These are phyloP conservation scores for Peromyscus eremicus DNA, from an alignment of 2,797 vertebrate genomes.

Conservation along the genomic window DNA sequence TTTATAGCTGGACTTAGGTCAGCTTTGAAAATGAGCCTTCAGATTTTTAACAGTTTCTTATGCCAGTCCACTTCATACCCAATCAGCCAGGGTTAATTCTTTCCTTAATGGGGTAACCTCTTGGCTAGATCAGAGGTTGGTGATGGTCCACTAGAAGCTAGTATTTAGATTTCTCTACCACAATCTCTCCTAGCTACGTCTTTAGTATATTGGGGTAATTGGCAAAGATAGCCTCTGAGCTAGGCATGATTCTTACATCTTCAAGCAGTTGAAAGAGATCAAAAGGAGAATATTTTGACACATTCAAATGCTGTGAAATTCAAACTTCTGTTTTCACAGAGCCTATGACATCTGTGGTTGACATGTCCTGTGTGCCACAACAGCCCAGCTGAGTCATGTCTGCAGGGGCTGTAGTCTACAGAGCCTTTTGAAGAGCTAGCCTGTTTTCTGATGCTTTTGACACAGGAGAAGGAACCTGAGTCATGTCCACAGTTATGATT, in stretches of 20 bases:
- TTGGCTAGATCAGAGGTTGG: not conserved
- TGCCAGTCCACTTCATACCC: not conserved
- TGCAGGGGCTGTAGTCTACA: fast-evolving
- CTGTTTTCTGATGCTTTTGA: not conserved
- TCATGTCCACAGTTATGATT: not conserved
- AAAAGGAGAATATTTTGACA: not conserved
- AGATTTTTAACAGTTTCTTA: not conserved
- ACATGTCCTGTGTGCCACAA: fast-evolving
- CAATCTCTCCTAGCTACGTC: fast-evolving
- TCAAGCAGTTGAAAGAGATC: not conserved
- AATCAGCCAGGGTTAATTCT: not conserved
- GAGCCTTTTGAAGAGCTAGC: too few relatives aligned
- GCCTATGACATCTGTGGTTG: fast-evolving
- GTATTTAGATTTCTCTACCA: fast-evolving
- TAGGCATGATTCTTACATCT: not conserved
- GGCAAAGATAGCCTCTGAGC: not conserved
- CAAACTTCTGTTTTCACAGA: not conserved
- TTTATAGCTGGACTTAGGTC: not conserved
- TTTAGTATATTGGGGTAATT: not conserved
- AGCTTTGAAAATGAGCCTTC: not conserved
- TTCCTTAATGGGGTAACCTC: not conserved
- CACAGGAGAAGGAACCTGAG: not conserved
- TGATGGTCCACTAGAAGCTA: too few relatives aligned
- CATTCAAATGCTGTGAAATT: not conserved
- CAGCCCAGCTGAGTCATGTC: fast-evolving